A percentile compares a stretch with the other conserved stretches of the same genome.
Evolutionary conservation across 2,113 vertebrate genomes (phyloP).

Genomic region (Vimba vimba): DNA sequence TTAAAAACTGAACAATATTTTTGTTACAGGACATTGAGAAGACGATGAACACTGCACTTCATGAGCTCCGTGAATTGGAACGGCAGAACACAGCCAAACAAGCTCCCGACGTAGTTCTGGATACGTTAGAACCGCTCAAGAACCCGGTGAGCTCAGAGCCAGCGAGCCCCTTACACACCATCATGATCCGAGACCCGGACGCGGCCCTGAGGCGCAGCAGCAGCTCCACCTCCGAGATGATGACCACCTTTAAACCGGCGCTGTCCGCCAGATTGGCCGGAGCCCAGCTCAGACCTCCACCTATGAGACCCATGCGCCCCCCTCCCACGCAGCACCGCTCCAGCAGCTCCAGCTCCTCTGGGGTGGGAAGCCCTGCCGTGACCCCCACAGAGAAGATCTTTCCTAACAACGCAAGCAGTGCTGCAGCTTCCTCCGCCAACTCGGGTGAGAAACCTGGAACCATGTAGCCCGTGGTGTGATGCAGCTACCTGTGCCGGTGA

Average conservation of each 20-base stretch:
- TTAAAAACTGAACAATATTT: background rate
- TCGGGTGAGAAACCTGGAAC: constrained; percentile 87
- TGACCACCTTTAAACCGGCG: constrained; percentile 95
- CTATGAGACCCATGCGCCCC: constrained; percentile 83
- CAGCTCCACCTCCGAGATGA: constrained; percentile 93
- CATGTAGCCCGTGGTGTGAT: constrained; percentile 76
- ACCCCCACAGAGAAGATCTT: constrained; percentile 97
- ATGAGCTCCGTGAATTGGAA: constrained; percentile 94
- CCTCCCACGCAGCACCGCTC: constrained; percentile 89
- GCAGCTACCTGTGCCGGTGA: background rate
- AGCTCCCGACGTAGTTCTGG: constrained; percentile 94
- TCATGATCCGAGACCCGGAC: constrained; percentile 94
- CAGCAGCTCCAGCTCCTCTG: constrained; percentile 95
- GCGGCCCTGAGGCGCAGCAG: constrained; percentile 94
- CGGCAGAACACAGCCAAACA: constrained; percentile 95
- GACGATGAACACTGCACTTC: constrained; percentile 95
- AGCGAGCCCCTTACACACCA: constrained; percentile 94
- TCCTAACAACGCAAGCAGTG: constrained; percentile 72
- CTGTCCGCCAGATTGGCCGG: constrained; percentile 89
- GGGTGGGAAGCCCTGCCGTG: constrained; percentile 90
- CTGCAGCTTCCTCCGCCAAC: constrained; percentile 61
- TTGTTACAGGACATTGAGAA: constrained; percentile 93
- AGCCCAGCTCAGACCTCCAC: constrained; percentile 89
- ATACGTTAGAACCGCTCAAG: constrained; percentile 96
- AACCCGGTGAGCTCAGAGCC: constrained; percentile 90